phyloP scores from a whole-genome alignment of 2,797 vertebrate species.

The Phataginus tricuspis region DNA sequence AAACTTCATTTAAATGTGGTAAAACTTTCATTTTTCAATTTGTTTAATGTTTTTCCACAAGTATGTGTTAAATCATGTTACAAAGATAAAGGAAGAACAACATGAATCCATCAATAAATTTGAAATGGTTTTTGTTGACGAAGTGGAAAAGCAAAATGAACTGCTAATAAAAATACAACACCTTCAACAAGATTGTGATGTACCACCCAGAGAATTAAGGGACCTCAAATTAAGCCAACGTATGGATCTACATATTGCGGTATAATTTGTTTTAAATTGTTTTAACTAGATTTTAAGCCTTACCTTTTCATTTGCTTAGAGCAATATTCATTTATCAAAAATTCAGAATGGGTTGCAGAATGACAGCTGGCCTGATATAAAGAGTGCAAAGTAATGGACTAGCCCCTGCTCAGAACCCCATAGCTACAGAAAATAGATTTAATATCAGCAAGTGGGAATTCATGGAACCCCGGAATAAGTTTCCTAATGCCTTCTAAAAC shows the following conservation, averaged over 20 bases:
- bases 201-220: slow-evolving; percentile 59
- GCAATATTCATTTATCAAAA: slow-evolving; percentile 13
- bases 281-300: background rate
- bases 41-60: slow-evolving; percentile 68
- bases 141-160: slow-evolving; percentile 82
- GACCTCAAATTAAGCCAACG: slow-evolving; percentile 59
- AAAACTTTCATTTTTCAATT: background rate
- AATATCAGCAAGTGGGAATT: background rate
- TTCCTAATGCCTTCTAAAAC: background rate
- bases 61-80: slow-evolving; percentile 79
- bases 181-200: slow-evolving; percentile 62
- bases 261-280: slow-evolving; percentile 65
- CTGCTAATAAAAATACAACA: slow-evolving; percentile 72
- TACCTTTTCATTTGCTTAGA: background rate
- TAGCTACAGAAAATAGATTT: background rate
- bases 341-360: background rate
- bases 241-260: slow-evolving; percentile 80
- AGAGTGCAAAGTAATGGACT: background rate
- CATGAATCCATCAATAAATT: slow-evolving; percentile 76
- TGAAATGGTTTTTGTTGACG: slow-evolving; percentile 78
- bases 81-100: slow-evolving; percentile 78
- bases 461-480: background rate
- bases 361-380: background rate
- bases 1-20: background rate
- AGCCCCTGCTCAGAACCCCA: background rate